Conservation (phyloP, 2,888 invertebrate species). For the Imbricaverruca yamaguchii region DNA sequence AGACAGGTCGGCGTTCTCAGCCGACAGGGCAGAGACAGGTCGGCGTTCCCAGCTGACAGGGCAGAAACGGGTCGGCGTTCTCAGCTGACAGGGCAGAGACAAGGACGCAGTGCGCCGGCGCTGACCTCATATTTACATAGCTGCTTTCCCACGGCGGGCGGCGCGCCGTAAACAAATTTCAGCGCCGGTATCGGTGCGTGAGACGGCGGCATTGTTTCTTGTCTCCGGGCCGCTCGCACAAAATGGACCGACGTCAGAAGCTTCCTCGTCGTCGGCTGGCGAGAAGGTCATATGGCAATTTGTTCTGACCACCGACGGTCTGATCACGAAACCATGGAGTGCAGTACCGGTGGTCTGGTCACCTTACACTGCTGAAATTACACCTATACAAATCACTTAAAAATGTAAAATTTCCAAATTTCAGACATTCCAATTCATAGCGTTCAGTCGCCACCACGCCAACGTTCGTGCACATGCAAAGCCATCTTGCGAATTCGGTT, state of each 20-base stretch:
- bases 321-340: neutral
- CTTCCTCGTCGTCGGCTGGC: neutral
- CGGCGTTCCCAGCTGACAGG: too few species aligned
- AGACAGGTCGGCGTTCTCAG: too few species aligned
- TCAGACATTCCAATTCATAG: too few species aligned
- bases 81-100: neutral
- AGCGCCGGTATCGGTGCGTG: neutral
- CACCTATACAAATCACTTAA: too few species aligned
- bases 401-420: too few species aligned
- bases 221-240: neutral
- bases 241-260: neutral
- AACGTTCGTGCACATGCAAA: too few species aligned
- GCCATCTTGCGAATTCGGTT: too few species aligned
- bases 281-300: neutral
- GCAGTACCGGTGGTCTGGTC: too few species aligned
- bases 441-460: too few species aligned
- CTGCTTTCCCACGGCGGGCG: neutral
- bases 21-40: too few species aligned
- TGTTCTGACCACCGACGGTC: neutral
- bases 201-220: neutral
- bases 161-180: constrained; percentile 7
- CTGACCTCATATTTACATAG: constrained; percentile 9
- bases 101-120: neutral
- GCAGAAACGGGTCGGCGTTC: too few species aligned
- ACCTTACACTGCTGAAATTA: too few species aligned